Percentiles rank a stretch among this genome's conserved stretches.
Conservation (phyloP, 2,888 invertebrate species). For the Dione juno region DNA sequence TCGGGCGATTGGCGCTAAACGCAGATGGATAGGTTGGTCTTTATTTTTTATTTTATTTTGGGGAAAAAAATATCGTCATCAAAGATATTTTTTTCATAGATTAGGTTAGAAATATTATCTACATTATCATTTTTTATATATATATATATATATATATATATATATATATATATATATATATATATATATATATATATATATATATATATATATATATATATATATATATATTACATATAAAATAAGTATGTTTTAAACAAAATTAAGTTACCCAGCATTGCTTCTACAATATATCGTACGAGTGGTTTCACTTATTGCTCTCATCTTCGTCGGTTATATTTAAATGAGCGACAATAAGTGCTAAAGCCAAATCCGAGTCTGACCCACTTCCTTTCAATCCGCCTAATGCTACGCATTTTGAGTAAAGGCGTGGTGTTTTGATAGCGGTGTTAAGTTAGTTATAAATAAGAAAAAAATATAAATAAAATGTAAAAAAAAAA, state of each 20-base stretch:
- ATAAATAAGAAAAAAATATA: too few relatives aligned
- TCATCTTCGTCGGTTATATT: conserved; percentile 66
- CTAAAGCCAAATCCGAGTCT: conserved; percentile 65
- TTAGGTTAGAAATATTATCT: too few relatives aligned
- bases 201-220: too few relatives aligned
- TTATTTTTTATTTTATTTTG: neutral
- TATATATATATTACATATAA: too few relatives aligned
- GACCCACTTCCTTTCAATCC: conserved; percentile 80
- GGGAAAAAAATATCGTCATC: too few relatives aligned
- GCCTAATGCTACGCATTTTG: conserved; percentile 72
- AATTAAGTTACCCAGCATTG: conserved; percentile 1
- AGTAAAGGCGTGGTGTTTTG: conserved; percentile 34
- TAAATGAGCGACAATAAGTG: conserved; percentile 75
- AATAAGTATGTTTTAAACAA: neutral
- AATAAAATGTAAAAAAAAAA: too few relatives aligned
- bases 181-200: too few relatives aligned
- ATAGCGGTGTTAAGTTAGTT: conserved; percentile 14
- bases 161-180: too few relatives aligned
- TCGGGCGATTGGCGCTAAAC: neutral
- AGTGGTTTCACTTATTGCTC: conserved; percentile 49
- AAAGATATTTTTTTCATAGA: too few relatives aligned
- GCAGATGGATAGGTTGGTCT: neutral
- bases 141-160: too few relatives aligned
- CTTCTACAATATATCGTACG: conserved; percentile 29
- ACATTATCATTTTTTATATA: too few relatives aligned